Percentiles rank a stretch among this genome's conserved stretches.
Evolutionary conservation across 2,888 invertebrate genomes (phyloP).

Genomic region (Calameuta pallipes): DNA sequence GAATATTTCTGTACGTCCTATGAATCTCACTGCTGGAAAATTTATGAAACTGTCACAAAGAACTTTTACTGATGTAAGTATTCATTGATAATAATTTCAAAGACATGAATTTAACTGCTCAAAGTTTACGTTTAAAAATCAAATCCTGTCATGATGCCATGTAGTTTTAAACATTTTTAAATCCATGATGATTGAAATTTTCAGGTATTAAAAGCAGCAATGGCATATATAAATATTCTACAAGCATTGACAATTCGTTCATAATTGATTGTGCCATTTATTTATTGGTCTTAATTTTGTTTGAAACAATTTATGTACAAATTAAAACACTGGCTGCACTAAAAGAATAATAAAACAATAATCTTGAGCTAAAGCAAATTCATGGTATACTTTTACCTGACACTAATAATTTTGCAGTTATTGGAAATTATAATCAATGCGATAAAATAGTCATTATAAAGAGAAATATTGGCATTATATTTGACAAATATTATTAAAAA

Average conservation of each 20-base stretch:
- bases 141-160: not conserved
- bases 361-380: not conserved
- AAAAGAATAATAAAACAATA: not conserved
- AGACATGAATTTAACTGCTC: not conserved
- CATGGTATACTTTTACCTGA: not conserved
- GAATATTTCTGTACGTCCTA: conserved; percentile 31
- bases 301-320: not conserved
- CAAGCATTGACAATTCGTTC: conserved; percentile 25
- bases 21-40: conserved; percentile 39
- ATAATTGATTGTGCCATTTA: not conserved
- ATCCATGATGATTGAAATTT: conserved; percentile 4
- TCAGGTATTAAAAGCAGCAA: conserved; percentile 41
- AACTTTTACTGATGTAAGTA: conserved; percentile 42
- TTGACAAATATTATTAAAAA: not conserved
- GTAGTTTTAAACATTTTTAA: conserved; percentile 6
- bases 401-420: not conserved
- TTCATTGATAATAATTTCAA: not conserved
- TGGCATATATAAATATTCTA: conserved; percentile 40
- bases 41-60: conserved; percentile 40
- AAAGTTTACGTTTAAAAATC: not conserved
- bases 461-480: conserved; percentile 1
- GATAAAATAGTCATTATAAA: not conserved
- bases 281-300: not conserved
- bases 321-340: not conserved
- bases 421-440: not conserved